Evolutionary conservation across 2,113 vertebrate species (phyloP).

Genomic region (Indicator maculatus): DNA sequence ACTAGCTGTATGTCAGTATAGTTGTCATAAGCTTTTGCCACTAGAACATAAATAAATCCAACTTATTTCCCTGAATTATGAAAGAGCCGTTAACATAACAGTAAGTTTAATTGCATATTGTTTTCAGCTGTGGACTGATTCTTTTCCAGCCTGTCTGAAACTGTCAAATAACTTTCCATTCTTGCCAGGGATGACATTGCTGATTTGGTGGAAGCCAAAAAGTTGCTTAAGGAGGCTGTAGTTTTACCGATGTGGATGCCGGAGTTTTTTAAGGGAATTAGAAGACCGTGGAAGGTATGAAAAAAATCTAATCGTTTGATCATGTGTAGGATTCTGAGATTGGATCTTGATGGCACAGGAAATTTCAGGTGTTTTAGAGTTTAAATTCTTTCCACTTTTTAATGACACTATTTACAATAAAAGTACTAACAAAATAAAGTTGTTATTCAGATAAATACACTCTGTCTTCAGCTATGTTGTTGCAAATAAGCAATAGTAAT

Average conservation of each 20-base stretch:
- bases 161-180: neutral
- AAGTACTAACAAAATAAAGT: neutral
- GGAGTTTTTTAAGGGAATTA: conserved; percentile 97
- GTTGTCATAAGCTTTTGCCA: neutral
- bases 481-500: neutral
- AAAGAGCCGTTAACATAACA: fast-evolving
- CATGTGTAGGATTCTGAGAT: conserved; percentile 7
- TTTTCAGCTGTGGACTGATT: neutral
- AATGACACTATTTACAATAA: neutral
- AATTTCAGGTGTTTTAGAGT: neutral
- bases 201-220: conserved; percentile 94
- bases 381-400: neutral
- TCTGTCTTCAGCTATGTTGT: neutral
- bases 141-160: neutral
- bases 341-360: neutral
- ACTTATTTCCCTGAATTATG: neutral
- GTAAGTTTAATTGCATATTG: neutral
- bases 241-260: conserved; percentile 99
- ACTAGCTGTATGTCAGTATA: neutral
- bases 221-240: conserved; percentile 95
- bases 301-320: neutral
- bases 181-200: conserved; percentile 92
- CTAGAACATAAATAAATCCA: neutral
- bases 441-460: neutral
- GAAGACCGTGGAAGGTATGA: conserved; percentile 96